Percentiles rank a stretch among this genome's conserved stretches.
phyloP scores from a whole-genome alignment of 2,113 vertebrate genomes.

The Climacteris rufus region DNA sequence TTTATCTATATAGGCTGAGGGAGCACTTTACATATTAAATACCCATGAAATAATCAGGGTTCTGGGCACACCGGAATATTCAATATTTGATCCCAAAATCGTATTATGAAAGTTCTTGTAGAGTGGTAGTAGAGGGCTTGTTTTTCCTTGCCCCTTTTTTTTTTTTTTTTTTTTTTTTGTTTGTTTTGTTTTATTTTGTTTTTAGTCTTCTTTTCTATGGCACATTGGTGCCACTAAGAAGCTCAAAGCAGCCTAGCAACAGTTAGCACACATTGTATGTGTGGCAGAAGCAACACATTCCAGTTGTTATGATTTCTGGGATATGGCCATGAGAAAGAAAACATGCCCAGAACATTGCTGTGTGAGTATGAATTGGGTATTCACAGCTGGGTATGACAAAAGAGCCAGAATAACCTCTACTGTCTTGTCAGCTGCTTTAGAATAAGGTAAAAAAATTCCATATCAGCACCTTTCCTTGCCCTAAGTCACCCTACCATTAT shows the following conservation, averaged over 20 bases:
- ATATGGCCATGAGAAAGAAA: background rate
- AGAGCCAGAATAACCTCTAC: background rate
- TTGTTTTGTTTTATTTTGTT: too few species aligned
- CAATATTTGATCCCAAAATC: background rate
- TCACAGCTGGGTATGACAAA: background rate
- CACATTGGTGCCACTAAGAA: background rate
- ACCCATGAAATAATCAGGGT: background rate
- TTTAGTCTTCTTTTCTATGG: background rate
- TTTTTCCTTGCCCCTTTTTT: background rate
- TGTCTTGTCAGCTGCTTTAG: background rate
- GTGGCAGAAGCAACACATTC: background rate
- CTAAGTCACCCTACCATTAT: background rate
- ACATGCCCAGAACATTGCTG: background rate
- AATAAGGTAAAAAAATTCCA: background rate
- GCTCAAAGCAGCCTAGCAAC: background rate
- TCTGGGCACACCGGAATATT: background rate
- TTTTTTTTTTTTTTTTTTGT: too few species aligned
- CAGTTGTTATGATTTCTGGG: background rate
- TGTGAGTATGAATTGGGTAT: background rate
- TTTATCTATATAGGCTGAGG: background rate
- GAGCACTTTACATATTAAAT: background rate
- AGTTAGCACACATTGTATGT: background rate
- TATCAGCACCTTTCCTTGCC: background rate
- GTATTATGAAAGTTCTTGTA: background rate
- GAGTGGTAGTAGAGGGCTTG: background rate